phyloP scores from a whole-genome alignment of 2,113 vertebrate genomes.

The Excalfactoria chinensis region DNA sequence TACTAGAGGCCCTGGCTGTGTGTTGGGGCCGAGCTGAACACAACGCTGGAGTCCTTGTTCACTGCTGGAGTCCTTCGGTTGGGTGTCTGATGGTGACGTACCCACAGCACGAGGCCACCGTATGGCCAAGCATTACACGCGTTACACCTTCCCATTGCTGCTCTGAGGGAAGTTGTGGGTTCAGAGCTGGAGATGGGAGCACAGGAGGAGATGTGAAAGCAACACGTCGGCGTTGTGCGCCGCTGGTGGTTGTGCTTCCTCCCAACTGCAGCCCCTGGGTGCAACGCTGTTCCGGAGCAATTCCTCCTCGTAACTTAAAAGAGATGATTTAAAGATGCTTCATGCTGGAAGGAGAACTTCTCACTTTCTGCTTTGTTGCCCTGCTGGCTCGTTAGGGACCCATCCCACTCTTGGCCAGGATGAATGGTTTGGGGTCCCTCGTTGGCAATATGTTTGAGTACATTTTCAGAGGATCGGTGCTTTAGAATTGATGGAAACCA shows the following conservation, averaged over 20 bases:
- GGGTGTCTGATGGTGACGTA: fast-evolving
- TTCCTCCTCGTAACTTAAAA: neutral
- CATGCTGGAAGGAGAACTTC: neutral
- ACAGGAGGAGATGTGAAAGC: neutral
- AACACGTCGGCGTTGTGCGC: neutral
- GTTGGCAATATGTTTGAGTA: neutral
- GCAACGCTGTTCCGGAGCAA: neutral
- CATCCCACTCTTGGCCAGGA: neutral
- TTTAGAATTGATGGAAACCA: neutral
- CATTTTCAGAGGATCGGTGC: slow-evolving; percentile 34
- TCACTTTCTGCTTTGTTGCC: neutral
- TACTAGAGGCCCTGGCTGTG: neutral
- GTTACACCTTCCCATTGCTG: fast-evolving
- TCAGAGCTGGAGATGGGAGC: fast-evolving
- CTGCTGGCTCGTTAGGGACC: neutral
- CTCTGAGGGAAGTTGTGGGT: fast-evolving
- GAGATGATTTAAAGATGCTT: neutral
- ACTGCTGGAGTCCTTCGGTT: neutral
- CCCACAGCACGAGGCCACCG: fast-evolving
- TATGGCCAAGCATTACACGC: fast-evolving
- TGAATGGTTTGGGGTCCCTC: neutral
- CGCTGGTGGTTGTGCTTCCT: neutral
- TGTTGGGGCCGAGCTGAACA: neutral
- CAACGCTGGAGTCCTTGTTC: neutral
- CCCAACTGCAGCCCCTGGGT: neutral